A percentile compares a stretch with the other conserved stretches of the same genome.
Conservation (phyloP, 2,113 vertebrate genomes). For the Gymnogyps californianus region DNA sequence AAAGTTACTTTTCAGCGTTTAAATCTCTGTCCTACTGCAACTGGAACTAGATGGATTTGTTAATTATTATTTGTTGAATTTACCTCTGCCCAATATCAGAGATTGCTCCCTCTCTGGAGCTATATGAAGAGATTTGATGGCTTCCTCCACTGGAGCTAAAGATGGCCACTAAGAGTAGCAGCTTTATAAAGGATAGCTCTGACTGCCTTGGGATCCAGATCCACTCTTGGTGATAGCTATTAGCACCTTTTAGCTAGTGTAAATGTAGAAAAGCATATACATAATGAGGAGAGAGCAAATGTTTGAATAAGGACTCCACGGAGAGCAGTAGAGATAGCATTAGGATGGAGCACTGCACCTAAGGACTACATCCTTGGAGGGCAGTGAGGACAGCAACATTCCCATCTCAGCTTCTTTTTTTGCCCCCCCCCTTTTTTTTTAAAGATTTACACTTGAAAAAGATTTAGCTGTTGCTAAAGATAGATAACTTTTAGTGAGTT, state of each 20-base stretch:
- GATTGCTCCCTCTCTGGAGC: neutral
- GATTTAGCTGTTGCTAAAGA: neutral
- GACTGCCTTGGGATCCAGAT: neutral
- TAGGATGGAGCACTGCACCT: neutral
- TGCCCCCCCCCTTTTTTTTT: neutral
- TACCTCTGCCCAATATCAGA: neutral
- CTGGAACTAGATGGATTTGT: neutral
- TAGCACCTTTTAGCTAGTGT: neutral
- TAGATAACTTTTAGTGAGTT: neutral
- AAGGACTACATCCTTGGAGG: neutral
- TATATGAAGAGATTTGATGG: too few relatives aligned
- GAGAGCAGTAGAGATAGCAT: neutral
- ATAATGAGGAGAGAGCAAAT: neutral
- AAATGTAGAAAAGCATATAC: neutral
- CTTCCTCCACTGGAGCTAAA: neutral
- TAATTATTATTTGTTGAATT: neutral
- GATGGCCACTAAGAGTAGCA: neutral
- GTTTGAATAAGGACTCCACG: neutral
- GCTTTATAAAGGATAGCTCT: neutral
- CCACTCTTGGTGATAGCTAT: neutral
- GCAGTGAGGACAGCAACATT: neutral
- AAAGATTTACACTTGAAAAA: neutral
- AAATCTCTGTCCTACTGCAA: neutral
- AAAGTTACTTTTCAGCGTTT: neutral
- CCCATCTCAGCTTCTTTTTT: neutral